phyloP scores from a whole-genome alignment of 2,113 vertebrate genomes.

The Callithrix jacchus region DNA sequence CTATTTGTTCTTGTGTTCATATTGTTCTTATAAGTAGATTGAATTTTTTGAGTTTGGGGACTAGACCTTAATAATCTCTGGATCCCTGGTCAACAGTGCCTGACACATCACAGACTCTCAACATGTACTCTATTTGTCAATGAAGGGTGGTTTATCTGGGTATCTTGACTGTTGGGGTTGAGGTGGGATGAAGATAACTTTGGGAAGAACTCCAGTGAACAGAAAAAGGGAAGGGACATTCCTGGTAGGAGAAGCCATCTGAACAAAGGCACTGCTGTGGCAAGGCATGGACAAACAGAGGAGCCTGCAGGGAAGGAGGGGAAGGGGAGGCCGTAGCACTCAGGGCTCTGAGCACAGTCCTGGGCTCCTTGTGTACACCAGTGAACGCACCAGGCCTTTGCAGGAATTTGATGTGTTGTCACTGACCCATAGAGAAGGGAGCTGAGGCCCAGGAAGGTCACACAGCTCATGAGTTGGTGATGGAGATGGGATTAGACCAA shows the following conservation, averaged over 20 bases:
- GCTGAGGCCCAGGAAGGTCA: background rate
- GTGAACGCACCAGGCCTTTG: background rate
- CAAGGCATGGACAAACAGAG: background rate
- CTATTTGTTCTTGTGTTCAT: background rate
- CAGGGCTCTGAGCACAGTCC: background rate
- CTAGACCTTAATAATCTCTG: background rate
- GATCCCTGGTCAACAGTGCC: background rate
- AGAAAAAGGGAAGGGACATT: background rate
- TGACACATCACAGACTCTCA: background rate
- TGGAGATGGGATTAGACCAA: background rate
- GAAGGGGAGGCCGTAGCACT: background rate
- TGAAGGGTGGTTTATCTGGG: background rate
- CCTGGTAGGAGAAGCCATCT: background rate
- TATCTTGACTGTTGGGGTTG: background rate
- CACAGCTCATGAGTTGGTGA: background rate
- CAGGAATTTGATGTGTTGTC: background rate
- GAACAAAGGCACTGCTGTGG: background rate
- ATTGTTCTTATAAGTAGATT: background rate
- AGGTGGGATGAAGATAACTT: background rate
- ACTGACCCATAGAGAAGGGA: background rate
- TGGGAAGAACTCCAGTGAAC: background rate
- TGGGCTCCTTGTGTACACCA: background rate
- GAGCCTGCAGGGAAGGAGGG: background rate
- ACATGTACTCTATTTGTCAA: background rate
- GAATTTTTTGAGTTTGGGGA: background rate